phyloP scores from a whole-genome alignment of 2,797 vertebrate species.

The Coranthus polyacanthus region DNA sequence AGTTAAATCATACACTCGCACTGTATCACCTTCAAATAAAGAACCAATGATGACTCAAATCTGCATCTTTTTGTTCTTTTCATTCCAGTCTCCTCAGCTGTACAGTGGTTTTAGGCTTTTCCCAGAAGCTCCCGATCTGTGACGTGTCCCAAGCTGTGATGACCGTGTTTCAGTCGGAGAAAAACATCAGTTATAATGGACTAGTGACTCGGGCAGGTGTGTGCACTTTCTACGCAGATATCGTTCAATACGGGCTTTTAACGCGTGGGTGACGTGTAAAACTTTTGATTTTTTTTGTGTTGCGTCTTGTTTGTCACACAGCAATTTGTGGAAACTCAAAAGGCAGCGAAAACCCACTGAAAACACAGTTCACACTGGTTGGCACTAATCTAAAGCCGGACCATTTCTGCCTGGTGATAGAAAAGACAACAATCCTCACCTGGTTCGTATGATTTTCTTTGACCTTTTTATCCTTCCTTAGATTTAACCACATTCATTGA shows the following conservation, averaged over 20 bases:
- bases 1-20: conserved; percentile 31
- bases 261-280: too few relatives aligned
- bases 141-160: conserved; percentile 35
- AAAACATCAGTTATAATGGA: conserved; percentile 25
- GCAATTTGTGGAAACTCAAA: conserved; percentile 69
- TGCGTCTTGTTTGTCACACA: conserved; percentile 37
- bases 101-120: conserved; percentile 59
- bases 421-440: background rate
- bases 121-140: conserved; percentile 45
- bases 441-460: conserved; percentile 67
- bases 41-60: background rate
- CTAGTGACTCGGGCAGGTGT: conserved; percentile 71
- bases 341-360: background rate
- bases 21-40: background rate
- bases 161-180: conserved; percentile 8
- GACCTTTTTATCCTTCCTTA: background rate
- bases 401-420: conserved; percentile 21
- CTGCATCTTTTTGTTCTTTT: conserved; percentile 12
- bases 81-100: conserved; percentile 40
- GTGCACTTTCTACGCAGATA: conserved; percentile 13
- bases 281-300: conserved; percentile 12
- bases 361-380: background rate
- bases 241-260: background rate
- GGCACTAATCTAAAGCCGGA: background rate
- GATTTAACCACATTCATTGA: background rate